Percentiles rank a stretch among this genome's conserved stretches.
These are phyloP conservation scores for Amazona ochrocephala DNA, from an alignment of 2,797 vertebrate genomes.

Conservation along the genomic window DNA sequence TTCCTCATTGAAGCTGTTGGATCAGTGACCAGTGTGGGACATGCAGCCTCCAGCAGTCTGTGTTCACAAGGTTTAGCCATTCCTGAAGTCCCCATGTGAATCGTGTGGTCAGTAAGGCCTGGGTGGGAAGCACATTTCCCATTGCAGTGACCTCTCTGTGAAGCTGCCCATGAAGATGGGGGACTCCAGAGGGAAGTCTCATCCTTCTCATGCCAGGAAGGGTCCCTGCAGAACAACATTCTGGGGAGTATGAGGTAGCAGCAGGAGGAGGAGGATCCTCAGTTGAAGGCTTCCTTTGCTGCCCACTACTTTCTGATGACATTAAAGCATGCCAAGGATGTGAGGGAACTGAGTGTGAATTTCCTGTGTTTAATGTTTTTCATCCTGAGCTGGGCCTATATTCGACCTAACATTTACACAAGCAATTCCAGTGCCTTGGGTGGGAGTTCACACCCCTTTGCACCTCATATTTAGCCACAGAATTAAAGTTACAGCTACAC, in stretches of 20 bases:
- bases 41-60: background rate
- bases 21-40: background rate
- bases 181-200: background rate
- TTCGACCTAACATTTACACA: constrained; percentile 34
- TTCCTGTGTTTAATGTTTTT: constrained; percentile 66
- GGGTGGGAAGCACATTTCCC: background rate
- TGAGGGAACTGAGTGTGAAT: constrained; percentile 3
- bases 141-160: background rate
- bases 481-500: constrained; percentile 22
- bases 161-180: background rate
- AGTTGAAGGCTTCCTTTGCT: background rate
- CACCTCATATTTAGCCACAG: background rate
- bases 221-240: background rate
- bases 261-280: background rate
- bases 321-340: constrained; percentile 9
- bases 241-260: background rate
- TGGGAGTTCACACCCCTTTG: background rate
- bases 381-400: constrained; percentile 43
- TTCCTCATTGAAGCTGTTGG: background rate
- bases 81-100: background rate
- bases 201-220: background rate
- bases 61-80: rapidly evolving
- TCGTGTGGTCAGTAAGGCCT: background rate
- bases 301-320: background rate
- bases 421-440: background rate